These are phyloP conservation scores for Tenthredo distinguenda DNA, from an alignment of 2,888 invertebrate genomes.

Conservation along the genomic window DNA sequence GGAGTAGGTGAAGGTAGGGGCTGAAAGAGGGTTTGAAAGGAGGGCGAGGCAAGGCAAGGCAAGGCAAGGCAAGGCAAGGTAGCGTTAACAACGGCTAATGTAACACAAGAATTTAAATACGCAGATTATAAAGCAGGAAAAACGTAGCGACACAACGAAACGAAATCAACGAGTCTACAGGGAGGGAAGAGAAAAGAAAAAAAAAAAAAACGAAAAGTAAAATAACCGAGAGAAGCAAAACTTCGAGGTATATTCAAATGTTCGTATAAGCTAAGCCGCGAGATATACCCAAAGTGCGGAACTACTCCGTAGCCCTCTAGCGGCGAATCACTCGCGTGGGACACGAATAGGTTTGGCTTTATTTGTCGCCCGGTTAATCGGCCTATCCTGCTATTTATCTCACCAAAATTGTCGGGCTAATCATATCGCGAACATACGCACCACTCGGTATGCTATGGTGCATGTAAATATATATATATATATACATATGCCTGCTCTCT, in stretches of 20 bases:
- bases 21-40: neutral
- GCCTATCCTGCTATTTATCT: conserved; percentile 41
- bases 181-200: neutral
- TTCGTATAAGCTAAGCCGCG: neutral
- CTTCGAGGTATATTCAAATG: neutral
- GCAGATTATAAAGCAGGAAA: conserved; percentile 41
- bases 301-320: conserved; percentile 1
- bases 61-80: neutral
- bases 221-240: neutral
- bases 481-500: neutral
- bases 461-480: neutral
- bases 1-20: conserved; percentile 9
- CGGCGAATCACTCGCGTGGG: conserved; percentile 41
- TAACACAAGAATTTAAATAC: conserved; percentile 44
- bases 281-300: neutral
- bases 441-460: neutral
- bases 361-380: conserved; percentile 47
- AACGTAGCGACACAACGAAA: conserved; percentile 13
- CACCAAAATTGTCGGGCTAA: conserved; percentile 34
- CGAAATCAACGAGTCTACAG: neutral
- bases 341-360: conserved; percentile 40
- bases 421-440: conserved; percentile 35
- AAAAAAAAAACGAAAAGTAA: neutral
- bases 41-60: conserved; percentile 14
- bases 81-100: conserved; percentile 42